Conservation (phyloP, 2,113 vertebrate genomes). For the Beaufortia kweichowensis region DNA sequence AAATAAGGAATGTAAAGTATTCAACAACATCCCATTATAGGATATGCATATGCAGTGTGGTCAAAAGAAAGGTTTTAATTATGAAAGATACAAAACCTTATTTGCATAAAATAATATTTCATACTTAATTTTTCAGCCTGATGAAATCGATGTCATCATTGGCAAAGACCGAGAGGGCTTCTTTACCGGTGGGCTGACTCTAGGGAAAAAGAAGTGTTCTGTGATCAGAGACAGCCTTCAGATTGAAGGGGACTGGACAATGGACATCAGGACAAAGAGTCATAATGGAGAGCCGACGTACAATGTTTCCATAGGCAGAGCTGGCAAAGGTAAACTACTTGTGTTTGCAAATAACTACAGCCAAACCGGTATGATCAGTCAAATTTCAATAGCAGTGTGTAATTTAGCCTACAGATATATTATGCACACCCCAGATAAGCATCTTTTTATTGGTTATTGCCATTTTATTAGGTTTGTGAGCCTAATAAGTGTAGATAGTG, state of each 20-base stretch:
- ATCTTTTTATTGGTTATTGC: not conserved
- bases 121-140: conserved; percentile 69
- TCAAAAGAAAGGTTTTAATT: not conserved
- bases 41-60: not conserved
- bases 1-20: no score
- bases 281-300: conserved; percentile 88
- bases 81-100: not conserved
- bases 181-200: conserved; percentile 87
- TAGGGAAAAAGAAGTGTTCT: conserved; percentile 90
- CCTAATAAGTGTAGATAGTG: not conserved
- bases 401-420: not conserved
- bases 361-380: not conserved
- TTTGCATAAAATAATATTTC: not conserved
- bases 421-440: not conserved
- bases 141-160: conserved; percentile 93
- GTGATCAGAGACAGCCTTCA: conserved; percentile 91
- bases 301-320: conserved; percentile 87
- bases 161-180: conserved; percentile 95
- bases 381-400: conserved; percentile 16
- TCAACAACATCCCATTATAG: no score
- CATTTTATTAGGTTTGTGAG: not conserved
- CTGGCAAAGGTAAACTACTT: conserved; percentile 81
- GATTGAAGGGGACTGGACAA: conserved; percentile 85
- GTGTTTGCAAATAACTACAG: conserved; percentile 23
- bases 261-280: conserved; percentile 94